Evolutionary conservation across 2,113 vertebrate species (phyloP), one percentile per base, ranked within the genome.

Genomic region (Semicossyphus pulcher): DNA sequence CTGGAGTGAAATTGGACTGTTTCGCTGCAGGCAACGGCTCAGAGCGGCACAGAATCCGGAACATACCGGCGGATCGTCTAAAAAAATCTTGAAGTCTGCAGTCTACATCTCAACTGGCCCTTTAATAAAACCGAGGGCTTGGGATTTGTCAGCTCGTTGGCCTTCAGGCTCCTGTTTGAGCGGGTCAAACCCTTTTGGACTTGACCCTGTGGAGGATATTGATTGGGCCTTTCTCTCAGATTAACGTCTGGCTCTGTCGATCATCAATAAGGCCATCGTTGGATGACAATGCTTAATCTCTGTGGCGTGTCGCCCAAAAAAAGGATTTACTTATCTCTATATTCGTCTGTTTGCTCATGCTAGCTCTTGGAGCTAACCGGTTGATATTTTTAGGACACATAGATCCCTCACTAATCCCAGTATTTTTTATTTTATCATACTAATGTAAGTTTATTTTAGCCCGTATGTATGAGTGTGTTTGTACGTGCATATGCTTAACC

Each of bases 171-270:
- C 31, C 51, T 68, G 10, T 79, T 69, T 63, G 57, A 78, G 67
- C 51, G 64, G 68, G 65, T 58, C 64, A 83, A 85, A 75, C 49
- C 65, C 77, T 63, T 70, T 47, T 60, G 72, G 67, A 62, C 68
- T 73, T 72, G 76, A 78, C 70, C 54, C 64, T 77, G 45, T 18
- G 45, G 60, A 77, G 42, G 76, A 75, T 85, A 88, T 90, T 77
- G 84, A 90, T 88, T 85, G 64, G 73, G 67, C 63, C 77, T 85
- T 84, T 74, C 61, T 60, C 42, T 81, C 52, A 59, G 85, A 90
- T 90, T 85, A 85, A 78, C 32, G 65, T 81, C 70, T 83, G 68
- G 75, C 75, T 57, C 75, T 65, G 80, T 42, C 29, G 62, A 61
- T 83, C 74, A 72, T 85, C 78, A 81, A 77, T 86, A 72, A 74